Conservation (phyloP, 92 coral and sea anemone species). For the Epizoanthus rinbou region DNA sequence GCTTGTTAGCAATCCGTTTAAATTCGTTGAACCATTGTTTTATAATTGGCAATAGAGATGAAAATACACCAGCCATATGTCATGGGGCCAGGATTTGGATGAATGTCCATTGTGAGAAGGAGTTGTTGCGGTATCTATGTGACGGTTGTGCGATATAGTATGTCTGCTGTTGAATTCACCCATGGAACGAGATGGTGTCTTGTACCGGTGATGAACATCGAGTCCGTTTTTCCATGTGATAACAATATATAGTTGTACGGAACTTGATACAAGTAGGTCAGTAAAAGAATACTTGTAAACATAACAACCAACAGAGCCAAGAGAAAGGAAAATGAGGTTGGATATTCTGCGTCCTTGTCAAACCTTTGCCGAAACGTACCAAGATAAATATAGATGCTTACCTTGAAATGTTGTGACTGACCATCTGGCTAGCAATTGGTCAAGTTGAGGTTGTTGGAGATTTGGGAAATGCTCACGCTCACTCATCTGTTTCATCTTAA, state of each 20-base stretch:
- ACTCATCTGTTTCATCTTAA: too few species aligned
- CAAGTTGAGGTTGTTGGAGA: too few species aligned
- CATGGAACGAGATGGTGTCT: slow-evolving; percentile 1
- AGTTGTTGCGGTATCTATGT: slow-evolving; percentile 8
- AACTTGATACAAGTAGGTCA: neutral
- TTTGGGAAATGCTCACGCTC: too few species aligned
- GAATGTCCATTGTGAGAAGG: slow-evolving; percentile 16
- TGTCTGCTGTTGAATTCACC: neutral
- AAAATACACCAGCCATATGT: slow-evolving; percentile 17
- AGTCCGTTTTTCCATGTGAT: neutral
- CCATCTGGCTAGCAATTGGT: too few species aligned
- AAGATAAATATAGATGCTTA: too few species aligned
- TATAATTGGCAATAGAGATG: neutral
- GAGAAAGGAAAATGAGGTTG: neutral
- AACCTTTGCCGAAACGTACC: neutral
- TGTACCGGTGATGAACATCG: neutral
- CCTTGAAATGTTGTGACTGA: too few species aligned
- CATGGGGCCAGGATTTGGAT: slow-evolving; percentile 19
- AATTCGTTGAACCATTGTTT: slow-evolving; percentile 6
- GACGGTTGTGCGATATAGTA: neutral
- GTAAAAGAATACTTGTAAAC: neutral
- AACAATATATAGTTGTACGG: neutral
- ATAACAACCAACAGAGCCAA: neutral
- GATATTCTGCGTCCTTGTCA: neutral
- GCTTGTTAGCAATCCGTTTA: slow-evolving; percentile 15